Conservation (phyloP, 2,888 invertebrate genomes). For the Sipha maydis region DNA sequence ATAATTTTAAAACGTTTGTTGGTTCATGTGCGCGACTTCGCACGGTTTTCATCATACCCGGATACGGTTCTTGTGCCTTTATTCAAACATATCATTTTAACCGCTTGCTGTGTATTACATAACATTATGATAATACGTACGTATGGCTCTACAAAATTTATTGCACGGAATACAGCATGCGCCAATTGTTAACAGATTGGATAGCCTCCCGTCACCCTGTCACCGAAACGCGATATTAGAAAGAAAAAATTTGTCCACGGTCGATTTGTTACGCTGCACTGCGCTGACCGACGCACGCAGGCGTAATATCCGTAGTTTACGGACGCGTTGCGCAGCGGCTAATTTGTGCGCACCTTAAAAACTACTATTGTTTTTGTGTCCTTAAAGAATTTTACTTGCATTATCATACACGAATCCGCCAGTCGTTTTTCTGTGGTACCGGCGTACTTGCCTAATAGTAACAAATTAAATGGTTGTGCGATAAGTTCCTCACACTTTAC, state of each 20-base stretch:
- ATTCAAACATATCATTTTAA: no score
- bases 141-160: no score
- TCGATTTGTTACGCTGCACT: conserved; percentile 21
- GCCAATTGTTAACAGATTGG: neutral
- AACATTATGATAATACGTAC: no score
- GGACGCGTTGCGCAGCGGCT: neutral
- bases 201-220: neutral
- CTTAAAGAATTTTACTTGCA: neutral
- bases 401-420: neutral
- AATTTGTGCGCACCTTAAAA: no score
- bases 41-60: neutral
- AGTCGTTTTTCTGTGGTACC: neutral
- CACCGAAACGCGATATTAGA: neutral
- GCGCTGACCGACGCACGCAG: neutral
- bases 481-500: no score
- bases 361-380: no score
- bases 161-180: neutral
- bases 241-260: neutral
- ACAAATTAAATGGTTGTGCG: neutral
- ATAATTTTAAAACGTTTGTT: neutral
- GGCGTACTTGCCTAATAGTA: neutral
- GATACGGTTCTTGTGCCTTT: neutral
- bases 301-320: no score
- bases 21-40: no score
- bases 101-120: no score